phyloP scores from a whole-genome alignment of 2,113 vertebrate species.

The Lagopus leucura region DNA sequence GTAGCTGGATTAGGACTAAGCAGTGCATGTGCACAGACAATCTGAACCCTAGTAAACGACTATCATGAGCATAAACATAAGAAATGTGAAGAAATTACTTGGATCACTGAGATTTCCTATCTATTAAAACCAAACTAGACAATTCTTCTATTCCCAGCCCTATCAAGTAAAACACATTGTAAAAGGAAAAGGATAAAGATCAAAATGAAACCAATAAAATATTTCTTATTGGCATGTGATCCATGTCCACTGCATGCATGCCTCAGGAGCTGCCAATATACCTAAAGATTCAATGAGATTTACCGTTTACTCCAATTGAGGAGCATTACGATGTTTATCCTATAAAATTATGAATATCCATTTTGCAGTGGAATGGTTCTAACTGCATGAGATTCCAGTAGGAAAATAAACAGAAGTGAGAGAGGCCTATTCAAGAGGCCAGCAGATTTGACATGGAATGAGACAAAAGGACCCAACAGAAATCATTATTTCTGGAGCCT shows the following conservation, averaged over 20 bases:
- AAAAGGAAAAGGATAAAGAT: rapidly evolving
- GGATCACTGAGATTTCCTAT: not conserved
- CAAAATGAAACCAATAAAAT: rapidly evolving
- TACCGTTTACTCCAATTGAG: not conserved
- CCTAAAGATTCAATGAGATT: not conserved
- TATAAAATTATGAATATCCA: not conserved
- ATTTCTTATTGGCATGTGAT: not conserved
- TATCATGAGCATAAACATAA: not conserved
- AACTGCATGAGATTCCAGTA: not conserved
- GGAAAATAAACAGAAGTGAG: not conserved
- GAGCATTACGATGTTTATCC: not conserved
- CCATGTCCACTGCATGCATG: not conserved
- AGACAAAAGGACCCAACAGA: not conserved
- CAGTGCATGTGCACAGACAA: rapidly evolving
- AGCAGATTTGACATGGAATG: not conserved
- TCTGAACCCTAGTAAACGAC: rapidly evolving
- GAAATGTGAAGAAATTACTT: not conserved
- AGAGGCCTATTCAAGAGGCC: not conserved
- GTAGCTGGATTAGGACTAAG: not conserved
- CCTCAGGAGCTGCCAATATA: not conserved
- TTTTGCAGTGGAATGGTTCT: not conserved
- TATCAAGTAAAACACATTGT: not conserved
- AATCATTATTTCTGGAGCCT: not conserved
- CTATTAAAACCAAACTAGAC: not conserved
- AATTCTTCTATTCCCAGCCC: not conserved